phyloP scores from a whole-genome alignment of 2,888 invertebrate species.

The Apamea crenata region DNA sequence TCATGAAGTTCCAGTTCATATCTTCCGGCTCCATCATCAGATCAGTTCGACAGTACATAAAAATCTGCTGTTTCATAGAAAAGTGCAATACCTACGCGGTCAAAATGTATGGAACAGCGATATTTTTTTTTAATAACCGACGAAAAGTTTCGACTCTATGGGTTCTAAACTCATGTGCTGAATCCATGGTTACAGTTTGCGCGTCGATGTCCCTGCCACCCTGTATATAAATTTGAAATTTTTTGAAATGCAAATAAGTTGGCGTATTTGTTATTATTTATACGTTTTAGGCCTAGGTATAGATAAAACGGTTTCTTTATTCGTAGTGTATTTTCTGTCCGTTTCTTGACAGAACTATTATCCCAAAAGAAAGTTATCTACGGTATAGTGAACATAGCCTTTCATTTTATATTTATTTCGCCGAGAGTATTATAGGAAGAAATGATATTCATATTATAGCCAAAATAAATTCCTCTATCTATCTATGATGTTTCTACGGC shows the following conservation, averaged over 20 bases:
- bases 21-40: too few relatives aligned
- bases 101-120: too few relatives aligned
- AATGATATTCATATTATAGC: not conserved
- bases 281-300: not conserved
- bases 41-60: too few relatives aligned
- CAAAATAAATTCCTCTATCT: not conserved
- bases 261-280: not conserved
- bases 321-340: not conserved
- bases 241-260: not conserved
- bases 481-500: not conserved
- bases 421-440: not conserved
- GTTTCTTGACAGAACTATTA: not conserved
- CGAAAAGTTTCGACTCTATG: too few relatives aligned
- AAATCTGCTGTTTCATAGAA: too few relatives aligned
- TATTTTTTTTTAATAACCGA: too few relatives aligned
- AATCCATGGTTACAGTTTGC: too few relatives aligned
- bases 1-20: too few relatives aligned
- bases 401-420: constrained; percentile 14
- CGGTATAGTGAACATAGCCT: constrained; percentile 14
- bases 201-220: too few relatives aligned
- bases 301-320: not conserved
- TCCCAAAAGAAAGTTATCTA: constrained; percentile 11
- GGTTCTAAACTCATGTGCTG: too few relatives aligned
- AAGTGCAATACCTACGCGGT: too few relatives aligned
- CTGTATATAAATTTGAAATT: too few relatives aligned